Percentiles rank a stretch among this genome's conserved stretches.
Evolutionary conservation across 2,113 vertebrate species (phyloP).

Genomic region (Pelobates fuscus): DNA sequence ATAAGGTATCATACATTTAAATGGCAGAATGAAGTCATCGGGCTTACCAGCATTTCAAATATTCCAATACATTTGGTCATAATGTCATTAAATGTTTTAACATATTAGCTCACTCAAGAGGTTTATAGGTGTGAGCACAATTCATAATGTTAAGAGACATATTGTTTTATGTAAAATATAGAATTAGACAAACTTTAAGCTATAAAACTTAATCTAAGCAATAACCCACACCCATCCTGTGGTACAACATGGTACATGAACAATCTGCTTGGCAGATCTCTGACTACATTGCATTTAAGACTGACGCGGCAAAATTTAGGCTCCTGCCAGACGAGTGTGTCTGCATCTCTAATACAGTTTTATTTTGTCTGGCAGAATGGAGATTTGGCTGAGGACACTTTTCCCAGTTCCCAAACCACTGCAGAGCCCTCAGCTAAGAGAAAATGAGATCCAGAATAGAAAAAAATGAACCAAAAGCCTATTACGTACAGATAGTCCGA

Average conservation of each 20-base stretch:
- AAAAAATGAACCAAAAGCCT: slow-evolving; percentile 51
- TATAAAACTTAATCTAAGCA: slow-evolving; percentile 50
- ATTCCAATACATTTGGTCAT: not conserved
- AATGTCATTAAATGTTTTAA: not conserved
- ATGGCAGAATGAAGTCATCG: too few species aligned
- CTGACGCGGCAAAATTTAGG: slow-evolving; percentile 61
- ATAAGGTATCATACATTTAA: too few species aligned
- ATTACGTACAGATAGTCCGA: slow-evolving; percentile 63
- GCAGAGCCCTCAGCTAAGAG: slow-evolving; percentile 59
- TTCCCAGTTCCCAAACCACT: slow-evolving; percentile 68
- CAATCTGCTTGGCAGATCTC: slow-evolving; percentile 56
- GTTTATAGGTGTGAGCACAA: slow-evolving; percentile 19
- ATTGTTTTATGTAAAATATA: slow-evolving; percentile 12
- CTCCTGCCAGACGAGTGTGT: slow-evolving; percentile 60
- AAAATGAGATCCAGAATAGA: slow-evolving; percentile 59
- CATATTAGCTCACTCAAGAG: slow-evolving; percentile 10
- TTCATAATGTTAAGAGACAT: slow-evolving; percentile 6
- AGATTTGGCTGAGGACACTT: slow-evolving; percentile 64
- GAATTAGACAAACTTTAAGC: slow-evolving; percentile 19
- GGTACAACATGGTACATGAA: slow-evolving; percentile 51
- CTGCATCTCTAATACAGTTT: slow-evolving; percentile 63
- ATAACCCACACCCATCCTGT: slow-evolving; percentile 55
- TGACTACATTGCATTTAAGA: slow-evolving; percentile 59
- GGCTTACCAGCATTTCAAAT: not conserved
- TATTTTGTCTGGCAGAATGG: slow-evolving; percentile 68